Conservation (phyloP, 1,140 invertebrate species). For the Meteorus sp. region DNA sequence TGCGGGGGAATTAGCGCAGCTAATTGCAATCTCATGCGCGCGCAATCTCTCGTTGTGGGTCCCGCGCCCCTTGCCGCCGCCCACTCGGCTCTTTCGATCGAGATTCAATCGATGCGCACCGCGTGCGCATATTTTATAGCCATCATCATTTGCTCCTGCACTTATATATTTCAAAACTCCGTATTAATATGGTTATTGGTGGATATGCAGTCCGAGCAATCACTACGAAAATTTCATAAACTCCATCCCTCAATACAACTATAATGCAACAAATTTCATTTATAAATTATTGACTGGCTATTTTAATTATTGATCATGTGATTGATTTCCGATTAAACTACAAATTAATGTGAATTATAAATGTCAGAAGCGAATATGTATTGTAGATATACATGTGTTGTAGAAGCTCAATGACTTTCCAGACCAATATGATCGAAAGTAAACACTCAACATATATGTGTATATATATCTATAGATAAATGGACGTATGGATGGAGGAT, state of each 20-base stretch:
- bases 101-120: conserved; percentile 43
- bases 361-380: too few species aligned
- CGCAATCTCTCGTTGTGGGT: background rate
- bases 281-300: conserved; percentile 1
- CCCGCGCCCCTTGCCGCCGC: background rate
- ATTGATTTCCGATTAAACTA: too few species aligned
- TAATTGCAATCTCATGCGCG: conserved; percentile 1
- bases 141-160: conserved; percentile 6
- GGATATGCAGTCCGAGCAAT: background rate
- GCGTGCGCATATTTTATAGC: background rate
- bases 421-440: too few species aligned
- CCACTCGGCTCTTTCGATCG: conserved; percentile 30
- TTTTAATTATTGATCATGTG: conserved; percentile 15
- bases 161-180: conserved; percentile 13
- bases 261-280: background rate
- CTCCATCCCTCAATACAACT: conserved; percentile 4
- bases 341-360: too few species aligned
- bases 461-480: too few species aligned
- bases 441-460: too few species aligned
- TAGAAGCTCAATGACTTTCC: too few species aligned
- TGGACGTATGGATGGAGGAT: too few species aligned
- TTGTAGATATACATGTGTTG: too few species aligned
- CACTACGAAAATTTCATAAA: conserved; percentile 6
- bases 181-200: background rate
- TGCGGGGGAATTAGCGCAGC: conserved; percentile 40